Base-by-base conservation (phyloP, 2,888 invertebrate species). In the Latrodectus elegans region DNA sequence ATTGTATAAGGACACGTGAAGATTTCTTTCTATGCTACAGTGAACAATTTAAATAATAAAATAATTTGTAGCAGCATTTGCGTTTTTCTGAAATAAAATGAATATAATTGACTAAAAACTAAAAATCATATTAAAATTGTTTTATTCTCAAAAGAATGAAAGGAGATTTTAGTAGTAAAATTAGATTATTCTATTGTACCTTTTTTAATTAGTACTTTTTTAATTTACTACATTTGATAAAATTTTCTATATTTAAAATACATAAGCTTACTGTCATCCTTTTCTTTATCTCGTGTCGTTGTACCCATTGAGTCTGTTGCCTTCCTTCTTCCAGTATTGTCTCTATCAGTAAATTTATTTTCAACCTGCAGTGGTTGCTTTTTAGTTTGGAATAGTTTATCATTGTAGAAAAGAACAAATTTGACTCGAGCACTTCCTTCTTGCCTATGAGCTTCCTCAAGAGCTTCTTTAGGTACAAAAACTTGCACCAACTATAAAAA, bases 341-440 rank as follows among this genome's bases (percentile, higher is more conserved):
- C 51, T n/a, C 38, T 55, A n/a, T 70, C 11, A 53, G 15, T 17
- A 17, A 17, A n/a, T 60, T 60, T n/a, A 49, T 76, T 51, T 17
- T 76, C 65, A 65, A 72, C 52, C 9, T 8, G 65, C 3, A 12
- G 49, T 15, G 8, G 26, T 10, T 51, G 9, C 79, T 72, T 70
- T 76, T 74, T 88, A 2, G 86, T 68, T 65, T 88, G 89, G 82
- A 90, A 90, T 14, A 90, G 76, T 67, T 90, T 90, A 49, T 90
- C 89, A 73, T 90, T 90, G 60, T 83, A 88, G 60, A 89, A 90
- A 10, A 90, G 87, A 10, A 90, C 89, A 65, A 90, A 90, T 67
- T 90, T 90, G 2, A 90, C 88, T 12, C 90, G 88, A n/a, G 88
- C 86, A 17, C 88, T 89, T 15, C 76, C 65, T 11, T 84, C 84